Evolutionary conservation across 2,888 invertebrate species (phyloP).

Genomic region (Dolichomitus sp.): DNA sequence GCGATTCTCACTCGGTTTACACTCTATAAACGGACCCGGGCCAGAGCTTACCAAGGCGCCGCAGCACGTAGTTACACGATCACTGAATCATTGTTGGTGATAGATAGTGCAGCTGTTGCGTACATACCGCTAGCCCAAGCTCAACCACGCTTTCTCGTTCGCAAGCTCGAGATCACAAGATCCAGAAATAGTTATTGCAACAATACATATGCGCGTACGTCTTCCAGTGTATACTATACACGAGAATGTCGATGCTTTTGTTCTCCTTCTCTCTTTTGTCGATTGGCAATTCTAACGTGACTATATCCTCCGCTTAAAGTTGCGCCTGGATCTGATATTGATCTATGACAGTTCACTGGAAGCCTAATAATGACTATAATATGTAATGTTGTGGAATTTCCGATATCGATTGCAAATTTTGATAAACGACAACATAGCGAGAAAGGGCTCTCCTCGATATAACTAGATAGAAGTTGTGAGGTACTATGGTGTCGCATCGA

Average conservation of each 20-base stretch:
- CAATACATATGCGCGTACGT: constrained; percentile 75
- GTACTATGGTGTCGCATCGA: constrained; percentile 20
- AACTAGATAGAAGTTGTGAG: constrained; percentile 37
- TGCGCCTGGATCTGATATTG: neutral
- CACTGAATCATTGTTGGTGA: constrained; percentile 85
- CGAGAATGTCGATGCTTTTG: constrained; percentile 44
- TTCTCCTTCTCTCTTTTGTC: constrained; percentile 9
- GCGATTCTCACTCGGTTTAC: constrained; percentile 75
- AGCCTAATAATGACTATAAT: constrained; percentile 41
- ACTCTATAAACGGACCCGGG: constrained; percentile 81
- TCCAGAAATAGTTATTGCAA: constrained; percentile 83
- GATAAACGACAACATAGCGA: constrained; percentile 64
- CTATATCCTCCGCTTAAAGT: neutral
- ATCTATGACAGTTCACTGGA: constrained; percentile 7
- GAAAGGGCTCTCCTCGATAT: constrained; percentile 30
- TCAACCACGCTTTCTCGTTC: constrained; percentile 38
- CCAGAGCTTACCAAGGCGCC: constrained; percentile 64
- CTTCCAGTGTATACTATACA: constrained; percentile 20
- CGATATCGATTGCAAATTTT: constrained; percentile 57
- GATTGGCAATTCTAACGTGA: constrained; percentile 28
- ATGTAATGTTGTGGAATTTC: constrained; percentile 52
- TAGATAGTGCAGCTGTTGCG: constrained; percentile 84
- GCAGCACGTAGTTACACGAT: constrained; percentile 80
- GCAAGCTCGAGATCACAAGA: constrained; percentile 77
- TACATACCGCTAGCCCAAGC: constrained; percentile 40